Base-by-base conservation (phyloP, 2,888 invertebrate species). In the Gryllus longicercus region DNA sequence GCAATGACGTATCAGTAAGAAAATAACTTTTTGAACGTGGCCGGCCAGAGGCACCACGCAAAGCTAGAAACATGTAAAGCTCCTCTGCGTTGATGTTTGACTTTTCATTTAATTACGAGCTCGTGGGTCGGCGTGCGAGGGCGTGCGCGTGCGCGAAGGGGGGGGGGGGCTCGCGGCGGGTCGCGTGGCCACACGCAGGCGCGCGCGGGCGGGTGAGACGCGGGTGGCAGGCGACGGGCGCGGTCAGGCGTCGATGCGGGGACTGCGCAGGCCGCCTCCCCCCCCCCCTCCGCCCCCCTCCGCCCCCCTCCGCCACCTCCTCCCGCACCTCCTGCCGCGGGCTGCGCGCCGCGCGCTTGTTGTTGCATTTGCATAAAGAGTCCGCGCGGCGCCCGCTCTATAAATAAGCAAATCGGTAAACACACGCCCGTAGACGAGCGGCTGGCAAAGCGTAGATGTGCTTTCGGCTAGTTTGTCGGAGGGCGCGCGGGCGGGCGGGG, bases 311-410 rank as follows among this genome's bases (percentile, higher is more conserved):
- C n/a, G n/a, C n/a, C n/a, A 14, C 16, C 51, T 51, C 51, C 51
- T 10, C 3, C 16, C 18, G 16, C 63, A 63, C 63, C 63, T 18
- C 63, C 63, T 63, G 25, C 63, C 63, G 4, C 63, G 16, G 63
- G 16, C 16, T 63, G 63, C 14, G 63, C 14, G 63, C 63, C 63
- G 63, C 63, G 14, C 18, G 14, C 63, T 63, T 16, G 63, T 63
- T 63, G 63, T 63, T 63, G 63, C 63, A 63, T 63, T 63, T 63
- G 63, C 63, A 63, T 63, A 63, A 63, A 63, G 63, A 63, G 63
- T 63, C 63, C 63, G 63, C 63, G 63, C 63, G 63, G 5, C 63
- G 2, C 4, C 63, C 14, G 63, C 14, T 51, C 63, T 63, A 63
- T 63, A 63, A 63, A 63, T 63, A 63, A 63, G 63, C 63, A 63